Percentiles rank a stretch among this genome's conserved stretches.
Evolutionary conservation across 2,888 invertebrate species (phyloP).

Genomic region (Heliconius hortense): DNA sequence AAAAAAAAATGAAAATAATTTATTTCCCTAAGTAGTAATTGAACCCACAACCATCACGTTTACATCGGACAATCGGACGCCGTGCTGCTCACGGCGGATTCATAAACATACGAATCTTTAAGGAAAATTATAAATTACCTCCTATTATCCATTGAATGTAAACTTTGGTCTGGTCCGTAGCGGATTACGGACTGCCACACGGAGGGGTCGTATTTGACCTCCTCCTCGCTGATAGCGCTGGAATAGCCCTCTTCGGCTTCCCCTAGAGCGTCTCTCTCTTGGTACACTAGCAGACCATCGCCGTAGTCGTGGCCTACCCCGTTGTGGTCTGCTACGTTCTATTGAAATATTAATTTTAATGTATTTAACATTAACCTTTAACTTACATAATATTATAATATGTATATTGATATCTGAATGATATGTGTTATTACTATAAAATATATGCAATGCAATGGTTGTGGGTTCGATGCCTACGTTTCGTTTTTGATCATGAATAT

Average conservation of each 20-base stretch:
- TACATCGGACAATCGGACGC: too few species aligned
- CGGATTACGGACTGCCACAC: slow-evolving; percentile 87
- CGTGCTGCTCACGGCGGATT: too few species aligned
- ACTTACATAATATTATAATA: too few species aligned
- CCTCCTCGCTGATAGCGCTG: slow-evolving; percentile 88
- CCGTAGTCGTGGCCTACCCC: slow-evolving; percentile 74
- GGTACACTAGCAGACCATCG: slow-evolving; percentile 81
- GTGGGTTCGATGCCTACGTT: too few species aligned
- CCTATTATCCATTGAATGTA: slow-evolving; percentile 74
- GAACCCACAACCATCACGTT: too few species aligned
- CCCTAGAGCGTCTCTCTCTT: slow-evolving; percentile 67
- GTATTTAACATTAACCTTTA: background rate
- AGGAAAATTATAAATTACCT: slow-evolving; percentile 70
- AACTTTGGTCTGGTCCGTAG: slow-evolving; percentile 77
- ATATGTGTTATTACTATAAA: too few species aligned
- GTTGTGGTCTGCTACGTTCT: slow-evolving; percentile 57
- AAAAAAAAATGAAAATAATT: too few species aligned
- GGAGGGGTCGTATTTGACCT: slow-evolving; percentile 85
- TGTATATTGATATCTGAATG: too few species aligned
- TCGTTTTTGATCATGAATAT: too few species aligned
- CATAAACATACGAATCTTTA: background rate
- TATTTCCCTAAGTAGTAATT: too few species aligned
- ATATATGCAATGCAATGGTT: background rate
- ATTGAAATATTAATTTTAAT: slow-evolving; percentile 1
- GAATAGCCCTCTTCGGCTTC: slow-evolving; percentile 85